Evolutionary conservation across 2,888 invertebrate species (phyloP).

Genomic region (Pseudanteris insignis): DNA sequence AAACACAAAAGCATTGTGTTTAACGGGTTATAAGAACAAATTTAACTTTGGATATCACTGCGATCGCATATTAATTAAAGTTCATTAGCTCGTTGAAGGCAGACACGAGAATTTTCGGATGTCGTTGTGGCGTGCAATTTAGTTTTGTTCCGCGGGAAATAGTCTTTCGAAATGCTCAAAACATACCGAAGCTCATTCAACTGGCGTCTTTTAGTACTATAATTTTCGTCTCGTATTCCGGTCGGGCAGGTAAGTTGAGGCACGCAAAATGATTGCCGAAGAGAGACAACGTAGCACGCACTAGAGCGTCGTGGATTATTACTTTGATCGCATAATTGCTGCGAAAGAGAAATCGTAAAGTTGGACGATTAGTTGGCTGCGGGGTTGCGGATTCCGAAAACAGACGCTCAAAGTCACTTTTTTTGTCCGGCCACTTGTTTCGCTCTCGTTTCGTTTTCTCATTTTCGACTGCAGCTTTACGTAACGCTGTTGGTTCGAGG

Average conservation of each 20-base stretch:
- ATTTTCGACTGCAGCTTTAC: not conserved
- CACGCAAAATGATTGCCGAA: constrained; percentile 19
- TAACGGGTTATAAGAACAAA: too few relatives aligned
- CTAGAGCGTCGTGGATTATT: constrained; percentile 18
- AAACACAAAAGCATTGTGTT: too few relatives aligned
- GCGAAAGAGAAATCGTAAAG: constrained; percentile 21
- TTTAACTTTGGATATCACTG: too few relatives aligned
- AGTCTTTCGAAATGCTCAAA: too few relatives aligned
- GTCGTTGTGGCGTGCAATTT: too few relatives aligned
- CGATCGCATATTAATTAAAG: too few relatives aligned
- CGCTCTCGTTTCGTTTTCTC: constrained; percentile 1
- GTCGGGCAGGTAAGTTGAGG: constrained; percentile 9
- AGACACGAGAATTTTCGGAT: too few relatives aligned
- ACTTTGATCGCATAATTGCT: constrained; percentile 16
- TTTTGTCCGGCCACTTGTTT: constrained; percentile 4
- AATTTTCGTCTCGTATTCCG: constrained; percentile 16
- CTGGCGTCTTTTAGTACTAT: too few relatives aligned
- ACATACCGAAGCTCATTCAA: too few relatives aligned
- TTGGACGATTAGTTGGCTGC: constrained; percentile 18
- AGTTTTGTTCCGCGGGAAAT: too few relatives aligned
- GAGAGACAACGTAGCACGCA: constrained; percentile 25
- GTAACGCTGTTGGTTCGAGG: constrained; percentile 9
- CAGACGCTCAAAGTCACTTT: constrained; percentile 3
- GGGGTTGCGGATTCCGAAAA: constrained; percentile 3
- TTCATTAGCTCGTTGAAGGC: too few relatives aligned